These are phyloP conservation scores for Agapornis canus DNA, from an alignment of 2,797 vertebrate species.

Conservation along the genomic window DNA sequence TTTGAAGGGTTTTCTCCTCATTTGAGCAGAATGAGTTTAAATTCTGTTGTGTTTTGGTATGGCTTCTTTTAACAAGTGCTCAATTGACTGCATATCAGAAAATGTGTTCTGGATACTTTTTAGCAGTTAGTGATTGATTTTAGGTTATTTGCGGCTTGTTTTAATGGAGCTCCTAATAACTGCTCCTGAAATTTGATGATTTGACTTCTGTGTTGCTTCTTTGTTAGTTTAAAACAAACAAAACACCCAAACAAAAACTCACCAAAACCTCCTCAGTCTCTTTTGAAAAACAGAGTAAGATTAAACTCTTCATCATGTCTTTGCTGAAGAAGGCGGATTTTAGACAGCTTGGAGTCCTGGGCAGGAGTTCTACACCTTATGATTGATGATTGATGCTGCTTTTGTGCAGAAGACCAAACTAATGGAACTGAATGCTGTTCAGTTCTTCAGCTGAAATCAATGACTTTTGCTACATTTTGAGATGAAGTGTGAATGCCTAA, in stretches of 20 bases:
- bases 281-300: neutral
- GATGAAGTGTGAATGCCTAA: neutral
- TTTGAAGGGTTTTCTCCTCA: neutral
- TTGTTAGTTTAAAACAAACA: neutral
- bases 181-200: neutral
- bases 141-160: neutral
- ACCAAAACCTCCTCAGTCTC: neutral
- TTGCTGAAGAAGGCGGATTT: neutral
- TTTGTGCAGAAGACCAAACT: neutral
- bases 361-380: neutral
- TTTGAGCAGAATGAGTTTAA: neutral
- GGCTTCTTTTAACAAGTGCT: neutral
- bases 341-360: neutral
- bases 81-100: neutral
- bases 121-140: neutral
- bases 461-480: neutral
- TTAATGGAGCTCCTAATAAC: neutral
- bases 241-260: accelerated
- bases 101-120: neutral
- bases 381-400: neutral
- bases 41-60: neutral
- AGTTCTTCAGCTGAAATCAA: neutral
- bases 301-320: neutral
- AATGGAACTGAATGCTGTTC: neutral
- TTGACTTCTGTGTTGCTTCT: neutral